Evolutionary conservation across 1,140 invertebrate species (phyloP).

Genomic region (Dinothrombium tinctorium): DNA sequence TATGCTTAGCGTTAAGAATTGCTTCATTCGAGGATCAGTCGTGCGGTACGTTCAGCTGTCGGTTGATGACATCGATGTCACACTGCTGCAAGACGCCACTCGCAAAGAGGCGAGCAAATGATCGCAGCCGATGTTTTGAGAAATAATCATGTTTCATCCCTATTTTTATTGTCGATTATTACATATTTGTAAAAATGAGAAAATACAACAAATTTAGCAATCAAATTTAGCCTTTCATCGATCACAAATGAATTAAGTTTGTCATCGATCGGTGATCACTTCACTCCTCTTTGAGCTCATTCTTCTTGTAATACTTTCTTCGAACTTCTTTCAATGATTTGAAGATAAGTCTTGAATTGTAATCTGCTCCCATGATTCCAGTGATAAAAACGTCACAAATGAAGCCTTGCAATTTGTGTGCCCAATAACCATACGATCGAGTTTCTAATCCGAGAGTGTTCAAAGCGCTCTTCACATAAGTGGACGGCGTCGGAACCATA

Average conservation of each 20-base stretch:
- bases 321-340: slow-evolving; percentile 8
- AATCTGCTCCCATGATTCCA: not conserved
- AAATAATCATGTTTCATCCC: no score
- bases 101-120: slow-evolving; percentile 96
- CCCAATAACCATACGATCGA: slow-evolving; percentile 44
- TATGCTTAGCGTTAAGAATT: slow-evolving; percentile 90
- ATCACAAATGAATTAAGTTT: no score
- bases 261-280: no score
- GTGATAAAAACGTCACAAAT: slow-evolving; percentile 5
- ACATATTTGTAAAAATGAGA: no score
- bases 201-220: no score
- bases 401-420: slow-evolving; percentile 18
- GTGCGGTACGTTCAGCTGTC: slow-evolving; percentile 95
- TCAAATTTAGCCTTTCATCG: no score
- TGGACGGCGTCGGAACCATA: slow-evolving; percentile 48
- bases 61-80: slow-evolving; percentile 92
- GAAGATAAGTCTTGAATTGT: slow-evolving; percentile 9
- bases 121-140: no score
- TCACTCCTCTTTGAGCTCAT: no score
- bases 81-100: slow-evolving; percentile 86
- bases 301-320: slow-evolving; percentile 8
- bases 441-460: slow-evolving; percentile 45
- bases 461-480: slow-evolving; percentile 49
- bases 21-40: slow-evolving; percentile 95
- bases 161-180: no score